Evolutionary conservation across 2,888 invertebrate species (phyloP).

Genomic region (Lobophora halterata): DNA sequence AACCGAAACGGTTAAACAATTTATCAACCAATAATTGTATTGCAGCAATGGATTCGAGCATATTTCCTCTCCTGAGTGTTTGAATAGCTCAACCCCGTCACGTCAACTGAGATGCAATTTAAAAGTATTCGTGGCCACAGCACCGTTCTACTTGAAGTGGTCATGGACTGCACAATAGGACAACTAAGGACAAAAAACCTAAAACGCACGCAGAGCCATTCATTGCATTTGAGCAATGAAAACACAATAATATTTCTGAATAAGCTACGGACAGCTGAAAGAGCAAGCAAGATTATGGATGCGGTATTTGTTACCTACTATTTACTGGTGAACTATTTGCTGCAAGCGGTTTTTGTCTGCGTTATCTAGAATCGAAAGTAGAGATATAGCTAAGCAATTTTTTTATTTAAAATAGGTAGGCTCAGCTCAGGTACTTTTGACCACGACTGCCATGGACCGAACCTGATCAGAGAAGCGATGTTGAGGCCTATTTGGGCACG

Average conservation of each 20-base stretch:
- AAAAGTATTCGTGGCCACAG: constrained; percentile 57
- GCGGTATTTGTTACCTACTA: no score
- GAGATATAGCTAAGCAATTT: no score
- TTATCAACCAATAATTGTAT: constrained; percentile 28
- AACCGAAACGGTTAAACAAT: no score
- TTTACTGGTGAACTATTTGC: no score
- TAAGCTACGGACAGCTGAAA: constrained; percentile 28
- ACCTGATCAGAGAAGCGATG: no score
- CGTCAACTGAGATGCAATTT: constrained; percentile 49
- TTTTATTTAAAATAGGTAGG: no score
- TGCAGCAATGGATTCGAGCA: constrained; percentile 43
- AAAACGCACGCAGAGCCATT: constrained; percentile 75
- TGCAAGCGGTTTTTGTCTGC: no score
- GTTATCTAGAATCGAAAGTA: no score
- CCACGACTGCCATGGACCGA: no score
- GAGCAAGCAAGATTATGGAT: constrained; percentile 35
- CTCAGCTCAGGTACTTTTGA: no score
- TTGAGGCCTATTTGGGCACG: no score
- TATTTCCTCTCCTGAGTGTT: constrained; percentile 54
- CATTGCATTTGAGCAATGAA: constrained; percentile 67
- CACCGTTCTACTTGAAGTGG: constrained; percentile 71
- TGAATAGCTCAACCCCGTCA: constrained; percentile 43
- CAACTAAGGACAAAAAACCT: constrained; percentile 33
- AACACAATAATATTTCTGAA: constrained; percentile 68
- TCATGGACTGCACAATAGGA: constrained; percentile 50